These are phyloP conservation scores for Drosophila paulistorum DNA, from an alignment of 1,140 invertebrate species.

Conservation along the genomic window DNA sequence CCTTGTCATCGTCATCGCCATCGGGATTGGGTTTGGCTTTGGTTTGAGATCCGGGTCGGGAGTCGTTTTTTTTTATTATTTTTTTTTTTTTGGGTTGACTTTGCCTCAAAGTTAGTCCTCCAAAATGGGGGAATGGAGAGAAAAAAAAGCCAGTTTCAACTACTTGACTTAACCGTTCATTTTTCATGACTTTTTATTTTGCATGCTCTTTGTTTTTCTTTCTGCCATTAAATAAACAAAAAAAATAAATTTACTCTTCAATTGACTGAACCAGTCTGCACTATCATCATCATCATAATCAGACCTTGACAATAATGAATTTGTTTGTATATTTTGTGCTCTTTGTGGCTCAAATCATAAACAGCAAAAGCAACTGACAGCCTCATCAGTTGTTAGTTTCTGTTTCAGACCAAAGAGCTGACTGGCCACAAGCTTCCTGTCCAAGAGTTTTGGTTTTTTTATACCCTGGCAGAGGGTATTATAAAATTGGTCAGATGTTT, in stretches of 20 bases:
- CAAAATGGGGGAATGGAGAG: neutral
- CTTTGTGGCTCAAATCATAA: slow-evolving; percentile 37
- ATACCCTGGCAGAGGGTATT: too few relatives aligned
- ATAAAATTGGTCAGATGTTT: too few relatives aligned
- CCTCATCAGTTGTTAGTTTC: slow-evolving; percentile 43
- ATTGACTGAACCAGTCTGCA: slow-evolving; percentile 61
- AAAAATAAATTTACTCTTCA: slow-evolving; percentile 60
- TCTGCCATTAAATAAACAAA: slow-evolving; percentile 33
- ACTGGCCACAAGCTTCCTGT: slow-evolving; percentile 28
- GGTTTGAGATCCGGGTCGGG: neutral
- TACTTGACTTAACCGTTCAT: slow-evolving; percentile 69
- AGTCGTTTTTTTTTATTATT: neutral
- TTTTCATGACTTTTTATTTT: slow-evolving; percentile 78
- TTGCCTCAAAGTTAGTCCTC: neutral
- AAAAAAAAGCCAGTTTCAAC: slow-evolving; percentile 60
- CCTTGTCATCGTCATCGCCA: slow-evolving; percentile 79
- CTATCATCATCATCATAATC: slow-evolving; percentile 49
- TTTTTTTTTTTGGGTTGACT: neutral
- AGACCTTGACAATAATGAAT: slow-evolving; percentile 67
- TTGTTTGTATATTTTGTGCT: slow-evolving; percentile 27
- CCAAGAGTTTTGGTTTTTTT: slow-evolving; percentile 11
- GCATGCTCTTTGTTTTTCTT: slow-evolving; percentile 29
- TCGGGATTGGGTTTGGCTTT: neutral
- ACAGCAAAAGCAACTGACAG: slow-evolving; percentile 29
- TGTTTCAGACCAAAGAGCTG: slow-evolving; percentile 23